phyloP scores from a whole-genome alignment of 2,888 invertebrate species.

The Drosophila demipolita region DNA sequence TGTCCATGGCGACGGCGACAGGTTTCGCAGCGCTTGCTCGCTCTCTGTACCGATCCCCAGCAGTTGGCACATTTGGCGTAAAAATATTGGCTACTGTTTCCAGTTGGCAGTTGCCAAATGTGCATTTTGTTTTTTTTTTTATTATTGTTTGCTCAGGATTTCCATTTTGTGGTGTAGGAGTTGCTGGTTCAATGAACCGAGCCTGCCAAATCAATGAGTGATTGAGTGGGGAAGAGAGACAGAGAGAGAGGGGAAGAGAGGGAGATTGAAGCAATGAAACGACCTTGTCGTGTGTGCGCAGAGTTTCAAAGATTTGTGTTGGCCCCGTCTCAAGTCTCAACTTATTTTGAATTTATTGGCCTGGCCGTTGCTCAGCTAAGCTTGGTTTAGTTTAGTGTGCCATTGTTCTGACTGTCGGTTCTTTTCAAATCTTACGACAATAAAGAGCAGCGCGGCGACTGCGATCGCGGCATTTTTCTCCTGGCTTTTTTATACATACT shows the following conservation, averaged over 20 bases:
- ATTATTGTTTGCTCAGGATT: slow-evolving; percentile 22
- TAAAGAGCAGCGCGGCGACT: slow-evolving; percentile 59
- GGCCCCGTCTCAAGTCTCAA: slow-evolving; percentile 38
- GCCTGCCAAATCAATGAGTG: slow-evolving; percentile 18
- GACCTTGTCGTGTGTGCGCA: slow-evolving; percentile 62
- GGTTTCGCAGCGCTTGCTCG: slow-evolving; percentile 55
- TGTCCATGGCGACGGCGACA: slow-evolving; percentile 69
- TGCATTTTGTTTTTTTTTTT: slow-evolving; percentile 10
- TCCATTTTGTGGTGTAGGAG: slow-evolving; percentile 62
- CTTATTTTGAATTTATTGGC: slow-evolving; percentile 70
- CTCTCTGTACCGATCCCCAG: slow-evolving; percentile 30
- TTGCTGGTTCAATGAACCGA: slow-evolving; percentile 64
- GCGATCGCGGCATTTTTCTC: slow-evolving; percentile 46
- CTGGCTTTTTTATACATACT: slow-evolving; percentile 1
- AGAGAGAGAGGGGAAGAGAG: not conserved
- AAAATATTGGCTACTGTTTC: slow-evolving; percentile 71
- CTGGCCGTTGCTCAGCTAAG: slow-evolving; percentile 20
- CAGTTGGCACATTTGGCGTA: slow-evolving; percentile 69
- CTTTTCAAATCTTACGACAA: slow-evolving; percentile 74
- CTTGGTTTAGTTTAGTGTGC: slow-evolving; percentile 75
- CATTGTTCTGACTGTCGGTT: slow-evolving; percentile 72
- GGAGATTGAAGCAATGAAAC: slow-evolving; percentile 37
- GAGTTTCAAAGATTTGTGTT: slow-evolving; percentile 35
- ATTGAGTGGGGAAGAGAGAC: not conserved
- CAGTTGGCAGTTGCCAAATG: slow-evolving; percentile 55